phyloP scores from a whole-genome alignment of 1,140 invertebrate genomes.

The Cyclina sinensis region DNA sequence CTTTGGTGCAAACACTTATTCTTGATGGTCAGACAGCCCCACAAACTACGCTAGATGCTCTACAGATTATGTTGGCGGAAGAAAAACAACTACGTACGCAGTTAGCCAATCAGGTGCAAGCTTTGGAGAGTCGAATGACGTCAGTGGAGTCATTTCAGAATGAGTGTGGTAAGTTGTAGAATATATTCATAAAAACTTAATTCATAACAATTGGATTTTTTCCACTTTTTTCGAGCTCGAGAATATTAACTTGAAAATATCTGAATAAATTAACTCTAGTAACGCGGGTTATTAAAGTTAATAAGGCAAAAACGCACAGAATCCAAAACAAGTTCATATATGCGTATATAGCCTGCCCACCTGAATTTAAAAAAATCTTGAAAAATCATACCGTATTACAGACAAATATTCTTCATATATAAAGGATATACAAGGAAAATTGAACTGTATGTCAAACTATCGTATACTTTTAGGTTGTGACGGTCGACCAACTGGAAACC shows the following conservation, averaged over 20 bases:
- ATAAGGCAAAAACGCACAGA: not conserved
- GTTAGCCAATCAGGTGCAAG: slow-evolving; percentile 4
- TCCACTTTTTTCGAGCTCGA: too few relatives aligned
- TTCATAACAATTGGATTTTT: too few relatives aligned
- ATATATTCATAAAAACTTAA: not conserved
- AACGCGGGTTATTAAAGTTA: too few relatives aligned
- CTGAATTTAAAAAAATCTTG: too few relatives aligned
- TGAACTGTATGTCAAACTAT: not conserved
- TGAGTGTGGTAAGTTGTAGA: not conserved
- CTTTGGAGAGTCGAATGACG: not conserved
- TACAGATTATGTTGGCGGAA: not conserved
- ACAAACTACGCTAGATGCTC: not conserved
- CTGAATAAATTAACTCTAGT: too few relatives aligned
- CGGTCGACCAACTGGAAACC: not conserved
- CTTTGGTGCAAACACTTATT: not conserved
- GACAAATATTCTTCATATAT: too few relatives aligned
- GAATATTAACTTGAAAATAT: too few relatives aligned
- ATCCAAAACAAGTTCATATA: not conserved
- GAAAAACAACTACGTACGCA: not conserved
- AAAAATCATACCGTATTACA: too few relatives aligned
- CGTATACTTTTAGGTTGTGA: slow-evolving; percentile 17
- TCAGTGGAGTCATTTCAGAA: slow-evolving; percentile 18
- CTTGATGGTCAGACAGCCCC: not conserved
- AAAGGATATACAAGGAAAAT: too few relatives aligned
- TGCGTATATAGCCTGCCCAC: too few relatives aligned